Conservation (phyloP, 2,113 vertebrate species). For the Alaudala cheleensis region DNA sequence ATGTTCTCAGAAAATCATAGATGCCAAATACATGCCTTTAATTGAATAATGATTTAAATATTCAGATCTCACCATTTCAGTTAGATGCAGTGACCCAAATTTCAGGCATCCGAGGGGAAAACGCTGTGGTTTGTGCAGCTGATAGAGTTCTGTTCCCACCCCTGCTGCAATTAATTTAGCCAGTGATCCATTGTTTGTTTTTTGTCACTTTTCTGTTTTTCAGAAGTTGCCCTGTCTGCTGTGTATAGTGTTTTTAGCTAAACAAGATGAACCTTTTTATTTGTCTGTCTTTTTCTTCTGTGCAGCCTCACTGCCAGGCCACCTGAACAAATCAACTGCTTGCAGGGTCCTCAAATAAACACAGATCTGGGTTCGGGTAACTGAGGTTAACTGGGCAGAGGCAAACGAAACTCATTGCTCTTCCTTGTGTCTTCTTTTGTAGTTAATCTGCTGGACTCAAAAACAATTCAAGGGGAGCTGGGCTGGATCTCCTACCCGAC, state of each 20-base stretch:
- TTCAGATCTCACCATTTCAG: neutral
- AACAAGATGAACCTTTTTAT: neutral
- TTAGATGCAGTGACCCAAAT: conserved; percentile 37
- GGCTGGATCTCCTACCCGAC: conserved; percentile 98
- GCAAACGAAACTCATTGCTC: conserved; percentile 59
- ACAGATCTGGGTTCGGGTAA: conserved; percentile 59
- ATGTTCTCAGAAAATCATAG: neutral
- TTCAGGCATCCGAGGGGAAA: neutral
- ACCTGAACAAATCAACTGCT: conserved; percentile 77
- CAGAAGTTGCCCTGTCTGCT: conserved; percentile 12
- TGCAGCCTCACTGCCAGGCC: conserved; percentile 22
- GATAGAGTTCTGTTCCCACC: neutral
- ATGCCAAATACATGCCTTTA: conserved; percentile 2
- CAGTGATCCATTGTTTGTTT: conserved; percentile 10
- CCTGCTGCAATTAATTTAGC: conserved; percentile 58
- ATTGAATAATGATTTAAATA: conserved; percentile 31
- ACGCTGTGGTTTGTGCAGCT: neutral
- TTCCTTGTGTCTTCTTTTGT: conserved; percentile 72
- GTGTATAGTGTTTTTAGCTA: conserved; percentile 19
- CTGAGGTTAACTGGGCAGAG: conserved; percentile 73
- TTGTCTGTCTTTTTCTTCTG: conserved; percentile 60
- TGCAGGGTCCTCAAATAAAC: conserved; percentile 55
- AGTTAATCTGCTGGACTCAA: conserved; percentile 99
- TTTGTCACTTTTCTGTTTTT: conserved; percentile 52
- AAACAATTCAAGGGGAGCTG: conserved; percentile 97